Conservation (phyloP, 2,113 vertebrate species). For the Hoplias malabaricus region DNA sequence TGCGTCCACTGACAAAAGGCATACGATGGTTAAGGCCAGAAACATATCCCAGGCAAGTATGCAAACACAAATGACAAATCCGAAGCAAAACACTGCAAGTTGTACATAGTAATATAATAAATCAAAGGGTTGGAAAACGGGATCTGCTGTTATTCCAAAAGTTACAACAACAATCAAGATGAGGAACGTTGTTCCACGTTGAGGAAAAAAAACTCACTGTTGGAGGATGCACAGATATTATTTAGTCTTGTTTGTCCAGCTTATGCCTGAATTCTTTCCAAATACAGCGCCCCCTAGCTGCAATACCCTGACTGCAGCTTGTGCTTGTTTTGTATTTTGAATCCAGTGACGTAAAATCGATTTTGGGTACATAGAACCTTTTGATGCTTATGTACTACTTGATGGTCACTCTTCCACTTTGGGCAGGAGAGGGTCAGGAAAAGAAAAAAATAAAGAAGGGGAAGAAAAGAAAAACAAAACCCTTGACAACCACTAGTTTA, state of each 20-base stretch:
- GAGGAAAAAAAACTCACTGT: background rate
- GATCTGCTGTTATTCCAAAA: no score
- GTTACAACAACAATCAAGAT: background rate
- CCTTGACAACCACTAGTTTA: constrained; percentile 79
- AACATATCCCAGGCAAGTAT: constrained; percentile 70
- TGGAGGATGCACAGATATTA: background rate
- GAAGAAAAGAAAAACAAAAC: constrained; percentile 72
- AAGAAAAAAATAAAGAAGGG: constrained; percentile 38
- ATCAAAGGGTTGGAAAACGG: no score
- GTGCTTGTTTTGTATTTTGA: background rate
- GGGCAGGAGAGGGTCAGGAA: background rate
- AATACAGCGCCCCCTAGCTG: background rate
- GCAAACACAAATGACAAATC: constrained; percentile 50
- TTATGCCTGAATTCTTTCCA: background rate
- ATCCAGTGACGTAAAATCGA: background rate
- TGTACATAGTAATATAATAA: background rate
- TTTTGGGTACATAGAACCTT: background rate
- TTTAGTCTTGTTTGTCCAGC: background rate
- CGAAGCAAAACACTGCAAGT: background rate
- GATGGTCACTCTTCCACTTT: constrained; percentile 37
- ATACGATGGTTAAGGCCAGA: constrained; percentile 50
- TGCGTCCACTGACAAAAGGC: constrained; percentile 43
- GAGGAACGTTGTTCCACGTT: background rate
- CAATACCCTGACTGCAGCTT: background rate
- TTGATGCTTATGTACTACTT: background rate